Evolutionary conservation across 92 coral and sea anemone species (phyloP), one percentile per base, ranked within the genome.

Genomic region (Blastomussa wellsi): DNA sequence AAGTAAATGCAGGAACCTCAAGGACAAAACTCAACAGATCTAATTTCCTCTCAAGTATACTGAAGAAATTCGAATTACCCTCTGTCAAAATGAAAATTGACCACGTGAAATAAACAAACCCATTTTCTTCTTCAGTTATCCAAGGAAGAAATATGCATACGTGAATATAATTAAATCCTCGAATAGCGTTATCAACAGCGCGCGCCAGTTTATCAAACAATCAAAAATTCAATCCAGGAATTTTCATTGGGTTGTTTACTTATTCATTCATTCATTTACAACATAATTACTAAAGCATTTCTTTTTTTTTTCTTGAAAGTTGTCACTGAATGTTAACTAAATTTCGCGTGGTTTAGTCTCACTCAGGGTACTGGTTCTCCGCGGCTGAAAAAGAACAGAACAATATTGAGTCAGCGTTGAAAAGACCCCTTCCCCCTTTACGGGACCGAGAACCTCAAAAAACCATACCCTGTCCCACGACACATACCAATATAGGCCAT

Each of bases 331-430:
- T 65, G 8, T 19, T 81, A 17, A 26, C 10, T 69, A 36, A 8
- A 29, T 49, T 65, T 60, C 64, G 31, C 35, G 33, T 38, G 66
- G n/a, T 39, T 29, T 19, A 31, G 42, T 22, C 52, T 41, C 80
- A 38, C 74, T 86, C 72, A 90, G 52, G 92, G 92, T 31, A 90
- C 79, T 49, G 92, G 92, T 19, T 80, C 86, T 15, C 74, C 87
- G 4, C 38, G 81, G 28, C 92, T 90, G 80, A 37, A 78, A 78
- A 15, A 51, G n/a, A 69, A 74, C 35, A 24, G n/a, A 19, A 33
- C 28, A 13, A 32, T 16, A 47, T 32, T 26, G 72, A 2, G 24
- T 32, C 20, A 68, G 42, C 7, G 24, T 33, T 32, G 24, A 32
- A 73, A 16, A 33, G 42, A 28, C 32, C n/a, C n/a, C n/a, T n/a